Conservation (phyloP, 2,113 vertebrate species). For the Ptychochromis oligacanthus region DNA sequence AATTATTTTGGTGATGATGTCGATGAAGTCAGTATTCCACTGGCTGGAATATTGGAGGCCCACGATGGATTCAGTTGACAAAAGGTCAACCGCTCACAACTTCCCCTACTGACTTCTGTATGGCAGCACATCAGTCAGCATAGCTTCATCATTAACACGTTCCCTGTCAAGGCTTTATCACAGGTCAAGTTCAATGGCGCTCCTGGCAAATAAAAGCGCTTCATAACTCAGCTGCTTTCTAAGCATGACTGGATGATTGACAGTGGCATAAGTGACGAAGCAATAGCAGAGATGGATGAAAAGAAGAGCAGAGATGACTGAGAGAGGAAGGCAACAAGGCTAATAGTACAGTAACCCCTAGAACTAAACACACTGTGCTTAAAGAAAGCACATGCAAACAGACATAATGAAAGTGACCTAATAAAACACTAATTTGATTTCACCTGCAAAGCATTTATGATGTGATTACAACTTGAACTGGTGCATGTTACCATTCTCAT, state of each 20-base stretch:
- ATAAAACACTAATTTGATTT: background rate
- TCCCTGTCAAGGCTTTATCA: constrained; percentile 65
- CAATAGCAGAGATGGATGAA: constrained; percentile 47
- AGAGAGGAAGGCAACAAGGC: constrained; percentile 6
- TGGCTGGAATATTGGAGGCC: background rate
- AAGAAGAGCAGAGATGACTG: constrained; percentile 12
- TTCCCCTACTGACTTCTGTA: constrained; percentile 40
- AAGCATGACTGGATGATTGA: constrained; percentile 68
- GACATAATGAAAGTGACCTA: background rate
- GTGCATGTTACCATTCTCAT: too few species aligned
- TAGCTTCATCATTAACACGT: constrained; percentile 65
- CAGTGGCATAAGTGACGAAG: constrained; percentile 57
- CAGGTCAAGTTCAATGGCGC: constrained; percentile 66
- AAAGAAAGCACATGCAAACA: background rate
- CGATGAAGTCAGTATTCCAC: constrained; percentile 32
- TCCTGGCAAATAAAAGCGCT: constrained; percentile 65
- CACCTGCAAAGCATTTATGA: background rate
- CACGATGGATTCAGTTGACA: constrained; percentile 25
- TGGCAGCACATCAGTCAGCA: constrained; percentile 63
- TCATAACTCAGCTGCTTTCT: constrained; percentile 66
- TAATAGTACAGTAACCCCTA: background rate
- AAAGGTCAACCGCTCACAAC: constrained; percentile 63
- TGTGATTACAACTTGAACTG: background rate
- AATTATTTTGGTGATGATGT: constrained; percentile 38
- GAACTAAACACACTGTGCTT: background rate